Percentiles rank a stretch among this genome's conserved stretches.
These are phyloP conservation scores for Antedon mediterranea DNA, from an alignment of 53 echinoderm and acorn worm species.

Conservation along the genomic window DNA sequence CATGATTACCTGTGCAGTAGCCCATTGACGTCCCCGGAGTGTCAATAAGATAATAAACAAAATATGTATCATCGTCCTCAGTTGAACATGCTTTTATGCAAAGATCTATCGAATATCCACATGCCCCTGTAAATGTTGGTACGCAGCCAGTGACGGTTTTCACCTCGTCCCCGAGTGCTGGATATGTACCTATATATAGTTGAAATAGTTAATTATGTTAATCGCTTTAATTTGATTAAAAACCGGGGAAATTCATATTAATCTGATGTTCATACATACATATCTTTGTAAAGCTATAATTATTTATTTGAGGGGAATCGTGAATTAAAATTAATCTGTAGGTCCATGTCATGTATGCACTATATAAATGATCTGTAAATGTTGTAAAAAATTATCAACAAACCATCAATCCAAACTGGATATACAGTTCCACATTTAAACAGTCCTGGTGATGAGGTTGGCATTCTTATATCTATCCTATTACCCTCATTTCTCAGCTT, in stretches of 20 bases:
- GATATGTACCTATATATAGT: neutral
- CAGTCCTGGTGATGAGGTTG: neutral
- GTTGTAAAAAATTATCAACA: neutral
- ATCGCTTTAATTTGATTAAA: too few species aligned
- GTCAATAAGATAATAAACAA: neutral
- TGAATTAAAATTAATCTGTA: too few species aligned
- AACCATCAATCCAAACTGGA: neutral
- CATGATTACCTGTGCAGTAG: neutral
- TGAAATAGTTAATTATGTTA: too few species aligned
- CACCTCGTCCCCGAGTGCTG: neutral
- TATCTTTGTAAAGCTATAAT: too few species aligned
- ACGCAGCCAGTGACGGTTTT: neutral
- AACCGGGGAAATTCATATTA: too few species aligned
- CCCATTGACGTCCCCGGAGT: neutral
- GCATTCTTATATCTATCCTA: neutral
- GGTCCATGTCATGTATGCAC: too few species aligned
- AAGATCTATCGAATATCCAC: neutral
- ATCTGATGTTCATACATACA: too few species aligned
- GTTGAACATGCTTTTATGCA: neutral
- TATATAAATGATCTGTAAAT: too few species aligned
- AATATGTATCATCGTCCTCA: neutral
- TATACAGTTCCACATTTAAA: neutral
- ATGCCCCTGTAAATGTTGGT: neutral
- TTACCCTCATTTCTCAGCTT: neutral
- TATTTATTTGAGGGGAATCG: too few species aligned